Evolutionary conservation across 2,797 vertebrate species (phyloP).

Genomic region (Crax fasciolata): DNA sequence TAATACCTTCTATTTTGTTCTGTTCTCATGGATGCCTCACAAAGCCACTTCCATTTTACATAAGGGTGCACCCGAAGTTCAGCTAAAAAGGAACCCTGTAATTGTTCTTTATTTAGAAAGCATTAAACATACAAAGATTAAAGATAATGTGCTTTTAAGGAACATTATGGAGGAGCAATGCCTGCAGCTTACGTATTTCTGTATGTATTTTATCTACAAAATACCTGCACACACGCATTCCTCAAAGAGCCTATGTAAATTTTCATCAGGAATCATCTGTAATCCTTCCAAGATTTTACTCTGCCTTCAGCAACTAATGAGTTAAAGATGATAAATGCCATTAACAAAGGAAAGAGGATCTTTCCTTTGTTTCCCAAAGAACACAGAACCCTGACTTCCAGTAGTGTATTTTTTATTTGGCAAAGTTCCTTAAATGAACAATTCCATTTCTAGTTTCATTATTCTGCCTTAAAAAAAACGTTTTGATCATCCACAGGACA

Average conservation of each 20-base stretch:
- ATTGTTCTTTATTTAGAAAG: not conserved
- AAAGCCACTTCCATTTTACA: conserved; percentile 50
- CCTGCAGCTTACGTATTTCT: not conserved
- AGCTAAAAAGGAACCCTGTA: conserved; percentile 28
- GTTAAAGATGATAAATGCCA: conserved; percentile 76
- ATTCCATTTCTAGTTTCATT: conserved; percentile 32
- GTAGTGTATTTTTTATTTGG: conserved; percentile 19
- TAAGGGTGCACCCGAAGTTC: conserved; percentile 18
- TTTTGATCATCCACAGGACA: not conserved
- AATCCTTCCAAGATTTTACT: conserved; percentile 2
- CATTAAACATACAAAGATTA: not conserved
- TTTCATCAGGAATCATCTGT: conserved; percentile 1
- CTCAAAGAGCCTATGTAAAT: not conserved
- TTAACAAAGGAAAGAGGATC: conserved; percentile 77
- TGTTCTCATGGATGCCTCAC: not conserved
- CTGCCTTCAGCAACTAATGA: conserved; percentile 67
- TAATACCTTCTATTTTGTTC: not conserved
- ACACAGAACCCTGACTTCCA: conserved; percentile 49
- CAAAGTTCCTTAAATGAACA: not conserved
- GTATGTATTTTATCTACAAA: not conserved
- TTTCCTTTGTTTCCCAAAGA: conserved; percentile 78
- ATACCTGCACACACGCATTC: not conserved
- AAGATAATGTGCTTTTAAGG: not conserved
- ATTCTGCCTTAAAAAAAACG: not conserved
- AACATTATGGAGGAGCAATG: not conserved